These are phyloP conservation scores for Andrena praecox DNA, from an alignment of 2,888 invertebrate genomes.

Conservation along the genomic window DNA sequence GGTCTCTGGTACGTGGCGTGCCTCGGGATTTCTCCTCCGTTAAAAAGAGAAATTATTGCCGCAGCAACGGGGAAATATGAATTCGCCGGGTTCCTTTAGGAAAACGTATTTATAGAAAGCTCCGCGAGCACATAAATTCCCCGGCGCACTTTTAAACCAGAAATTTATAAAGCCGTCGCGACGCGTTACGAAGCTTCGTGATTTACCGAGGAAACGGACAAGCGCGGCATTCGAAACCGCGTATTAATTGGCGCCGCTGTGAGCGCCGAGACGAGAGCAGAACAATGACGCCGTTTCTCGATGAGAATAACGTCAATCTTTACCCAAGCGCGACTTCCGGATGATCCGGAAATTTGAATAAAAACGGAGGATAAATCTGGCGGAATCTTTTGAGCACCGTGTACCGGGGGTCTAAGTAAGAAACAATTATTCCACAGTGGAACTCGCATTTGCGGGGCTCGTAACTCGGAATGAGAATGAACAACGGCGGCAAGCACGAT, in stretches of 20 bases:
- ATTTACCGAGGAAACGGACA: slow-evolving; percentile 28
- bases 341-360: too few species aligned
- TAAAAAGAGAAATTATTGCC: slow-evolving; percentile 47
- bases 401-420: too few species aligned
- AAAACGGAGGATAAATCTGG: too few species aligned
- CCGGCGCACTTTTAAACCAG: slow-evolving; percentile 30
- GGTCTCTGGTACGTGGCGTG: slow-evolving; percentile 10
- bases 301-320: too few species aligned
- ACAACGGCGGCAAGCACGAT: neutral
- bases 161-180: slow-evolving; percentile 51
- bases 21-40: slow-evolving; percentile 19
- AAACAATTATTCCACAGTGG: too few species aligned
- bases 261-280: too few species aligned
- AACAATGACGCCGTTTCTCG: too few species aligned
- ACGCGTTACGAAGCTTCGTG: slow-evolving; percentile 25
- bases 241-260: too few species aligned
- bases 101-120: slow-evolving; percentile 36
- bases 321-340: too few species aligned
- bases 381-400: too few species aligned
- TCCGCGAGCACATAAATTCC: slow-evolving; percentile 34
- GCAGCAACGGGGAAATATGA: slow-evolving; percentile 26
- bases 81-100: slow-evolving; percentile 45
- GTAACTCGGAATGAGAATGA: neutral
- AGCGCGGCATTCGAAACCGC: too few species aligned
- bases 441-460: too few species aligned